phyloP scores from a whole-genome alignment of 2,113 vertebrate species.

The Muscicapa adusta region DNA sequence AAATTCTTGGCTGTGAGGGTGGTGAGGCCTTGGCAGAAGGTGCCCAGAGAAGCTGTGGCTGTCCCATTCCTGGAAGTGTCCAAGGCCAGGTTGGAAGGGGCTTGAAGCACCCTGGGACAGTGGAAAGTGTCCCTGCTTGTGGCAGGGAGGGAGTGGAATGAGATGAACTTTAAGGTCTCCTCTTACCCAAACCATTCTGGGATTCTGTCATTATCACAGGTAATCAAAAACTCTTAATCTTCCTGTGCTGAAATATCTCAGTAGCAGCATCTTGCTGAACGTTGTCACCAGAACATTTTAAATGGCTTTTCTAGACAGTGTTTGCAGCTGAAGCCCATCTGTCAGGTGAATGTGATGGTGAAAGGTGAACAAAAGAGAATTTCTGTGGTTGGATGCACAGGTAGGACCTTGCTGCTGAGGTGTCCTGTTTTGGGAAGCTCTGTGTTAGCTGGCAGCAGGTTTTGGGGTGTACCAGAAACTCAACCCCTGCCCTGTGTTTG shows the following conservation, averaged over 20 bases:
- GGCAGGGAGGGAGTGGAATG: not conserved
- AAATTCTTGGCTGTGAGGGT: not conserved
- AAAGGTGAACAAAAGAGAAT: not conserved
- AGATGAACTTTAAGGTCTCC: not conserved
- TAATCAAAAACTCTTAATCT: not conserved
- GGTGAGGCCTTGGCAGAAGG: not conserved
- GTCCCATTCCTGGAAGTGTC: not conserved
- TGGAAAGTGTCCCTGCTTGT: not conserved
- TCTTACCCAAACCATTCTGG: not conserved
- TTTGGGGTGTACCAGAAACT: rapidly evolving
- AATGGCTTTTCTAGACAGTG: not conserved
- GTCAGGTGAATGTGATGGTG: not conserved
- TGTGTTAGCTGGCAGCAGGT: not conserved
- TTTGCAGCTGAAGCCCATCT: not conserved
- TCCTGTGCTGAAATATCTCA: not conserved
- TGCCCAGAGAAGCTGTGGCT: not conserved
- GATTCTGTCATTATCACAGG: not conserved
- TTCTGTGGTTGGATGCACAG: not conserved
- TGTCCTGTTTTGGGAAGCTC: not conserved
- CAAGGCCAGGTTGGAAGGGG: rapidly evolving
- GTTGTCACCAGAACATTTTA: not conserved
- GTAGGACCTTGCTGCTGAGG: not conserved
- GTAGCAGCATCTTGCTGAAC: not conserved
- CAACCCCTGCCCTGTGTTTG: not conserved
- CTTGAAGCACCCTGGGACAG: rapidly evolving